A percentile compares a stretch with the other conserved stretches of the same genome.
Evolutionary conservation across 2,113 vertebrate species (phyloP).

Genomic region (Pimephales promelas): DNA sequence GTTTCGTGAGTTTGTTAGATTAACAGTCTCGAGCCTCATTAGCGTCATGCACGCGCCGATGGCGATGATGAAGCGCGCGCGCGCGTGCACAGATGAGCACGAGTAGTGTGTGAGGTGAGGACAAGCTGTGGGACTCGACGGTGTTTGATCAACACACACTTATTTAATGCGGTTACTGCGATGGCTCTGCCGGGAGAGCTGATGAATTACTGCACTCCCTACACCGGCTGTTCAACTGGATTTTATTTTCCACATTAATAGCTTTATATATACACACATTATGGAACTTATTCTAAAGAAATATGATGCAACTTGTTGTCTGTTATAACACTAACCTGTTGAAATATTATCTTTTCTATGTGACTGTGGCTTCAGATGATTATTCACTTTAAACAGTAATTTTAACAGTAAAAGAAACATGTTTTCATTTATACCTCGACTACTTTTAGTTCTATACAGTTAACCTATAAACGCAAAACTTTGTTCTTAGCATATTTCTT

Average conservation of each 20-base stretch:
- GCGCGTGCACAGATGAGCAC: slow-evolving; percentile 13
- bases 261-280: neutral
- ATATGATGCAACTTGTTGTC: neutral
- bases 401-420: neutral
- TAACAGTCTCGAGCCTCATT: neutral
- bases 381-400: neutral
- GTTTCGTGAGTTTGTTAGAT: neutral
- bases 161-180: slow-evolving; percentile 44
- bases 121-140: slow-evolving; percentile 12
- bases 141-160: slow-evolving; percentile 40
- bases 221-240: neutral
- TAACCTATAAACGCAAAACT: no score
- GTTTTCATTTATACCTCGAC: neutral
- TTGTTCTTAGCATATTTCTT: no score
- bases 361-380: neutral
- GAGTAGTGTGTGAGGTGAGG: slow-evolving; percentile 14
- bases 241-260: neutral
- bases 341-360: no score
- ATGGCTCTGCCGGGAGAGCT: slow-evolving; percentile 36
- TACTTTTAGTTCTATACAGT: neutral
- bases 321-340: neutral
- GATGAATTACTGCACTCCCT: slow-evolving; percentile 13
- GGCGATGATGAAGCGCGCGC: neutral
- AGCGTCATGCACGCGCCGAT: neutral
- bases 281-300: neutral